These are phyloP conservation scores for Cochlearius cochlearius DNA, from an alignment of 2,113 vertebrate species.

Conservation along the genomic window DNA sequence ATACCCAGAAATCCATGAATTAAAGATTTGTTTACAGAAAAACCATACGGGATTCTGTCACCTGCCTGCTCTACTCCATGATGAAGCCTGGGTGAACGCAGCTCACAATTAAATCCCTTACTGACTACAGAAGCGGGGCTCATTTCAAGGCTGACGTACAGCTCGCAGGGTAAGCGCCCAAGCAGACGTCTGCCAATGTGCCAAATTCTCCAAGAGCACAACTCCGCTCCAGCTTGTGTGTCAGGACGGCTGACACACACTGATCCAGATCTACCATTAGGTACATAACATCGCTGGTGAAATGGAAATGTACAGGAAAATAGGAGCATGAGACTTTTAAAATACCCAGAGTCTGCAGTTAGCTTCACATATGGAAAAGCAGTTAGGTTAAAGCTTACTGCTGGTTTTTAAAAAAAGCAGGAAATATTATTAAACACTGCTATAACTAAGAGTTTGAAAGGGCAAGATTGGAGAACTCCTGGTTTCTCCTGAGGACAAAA, in stretches of 20 bases:
- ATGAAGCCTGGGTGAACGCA: neutral
- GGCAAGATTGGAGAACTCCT: neutral
- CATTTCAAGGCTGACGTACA: neutral
- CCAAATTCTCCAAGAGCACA: neutral
- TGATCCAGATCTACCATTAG: neutral
- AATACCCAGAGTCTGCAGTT: neutral
- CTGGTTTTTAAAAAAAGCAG: too few species aligned
- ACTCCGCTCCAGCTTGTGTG: neutral
- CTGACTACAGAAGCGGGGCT: neutral
- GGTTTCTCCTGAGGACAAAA: neutral
- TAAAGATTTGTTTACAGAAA: conserved; percentile 21
- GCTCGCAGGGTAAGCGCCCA: neutral
- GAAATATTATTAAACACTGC: neutral
- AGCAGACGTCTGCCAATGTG: neutral
- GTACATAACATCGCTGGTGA: neutral
- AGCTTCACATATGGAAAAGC: neutral
- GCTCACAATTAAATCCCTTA: neutral
- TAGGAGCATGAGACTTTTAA: neutral
- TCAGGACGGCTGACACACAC: neutral
- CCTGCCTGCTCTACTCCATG: neutral
- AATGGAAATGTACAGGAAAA: neutral
- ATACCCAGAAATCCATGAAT: neutral
- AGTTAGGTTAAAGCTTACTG: too few species aligned
- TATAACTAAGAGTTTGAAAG: neutral
- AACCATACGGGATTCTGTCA: neutral